A percentile compares a stretch with the other conserved stretches of the same genome.
Evolutionary conservation across 2,113 vertebrate species (phyloP).

Genomic region (Cyanistes caeruleus): DNA sequence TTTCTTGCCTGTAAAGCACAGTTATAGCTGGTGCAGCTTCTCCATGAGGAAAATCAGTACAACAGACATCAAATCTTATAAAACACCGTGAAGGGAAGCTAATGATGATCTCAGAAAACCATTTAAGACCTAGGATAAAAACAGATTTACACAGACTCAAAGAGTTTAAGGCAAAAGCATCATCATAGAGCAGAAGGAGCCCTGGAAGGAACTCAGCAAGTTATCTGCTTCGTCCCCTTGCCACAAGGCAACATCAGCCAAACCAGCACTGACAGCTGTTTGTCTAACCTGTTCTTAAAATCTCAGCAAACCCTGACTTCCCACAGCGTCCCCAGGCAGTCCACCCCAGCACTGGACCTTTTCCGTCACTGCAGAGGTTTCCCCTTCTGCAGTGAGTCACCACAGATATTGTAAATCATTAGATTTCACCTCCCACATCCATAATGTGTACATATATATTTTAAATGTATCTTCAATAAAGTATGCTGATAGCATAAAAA

Average conservation of each 20-base stretch:
- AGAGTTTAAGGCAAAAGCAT: conserved; percentile 48
- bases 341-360: neutral
- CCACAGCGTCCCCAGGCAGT: neutral
- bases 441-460: rapidly evolving
- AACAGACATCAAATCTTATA: neutral
- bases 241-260: conserved; percentile 37
- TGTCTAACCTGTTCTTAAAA: conserved; percentile 38
- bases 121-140: conserved; percentile 42
- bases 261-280: conserved; percentile 33
- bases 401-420: neutral
- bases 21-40: neutral
- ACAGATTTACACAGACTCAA: conserved; percentile 35
- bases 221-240: conserved; percentile 12
- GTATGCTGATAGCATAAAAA: neutral
- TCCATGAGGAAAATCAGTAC: neutral
- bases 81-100: neutral
- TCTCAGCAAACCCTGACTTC: neutral
- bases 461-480: neutral
- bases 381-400: neutral
- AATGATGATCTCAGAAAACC: conserved; percentile 46
- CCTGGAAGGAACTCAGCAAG: conserved; percentile 16
- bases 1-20: neutral
- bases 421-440: neutral
- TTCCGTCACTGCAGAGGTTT: neutral
- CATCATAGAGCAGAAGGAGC: neutral